Base-by-base conservation (phyloP, 2,113 vertebrate genomes). In the Nerophis lumbriciformis region DNA sequence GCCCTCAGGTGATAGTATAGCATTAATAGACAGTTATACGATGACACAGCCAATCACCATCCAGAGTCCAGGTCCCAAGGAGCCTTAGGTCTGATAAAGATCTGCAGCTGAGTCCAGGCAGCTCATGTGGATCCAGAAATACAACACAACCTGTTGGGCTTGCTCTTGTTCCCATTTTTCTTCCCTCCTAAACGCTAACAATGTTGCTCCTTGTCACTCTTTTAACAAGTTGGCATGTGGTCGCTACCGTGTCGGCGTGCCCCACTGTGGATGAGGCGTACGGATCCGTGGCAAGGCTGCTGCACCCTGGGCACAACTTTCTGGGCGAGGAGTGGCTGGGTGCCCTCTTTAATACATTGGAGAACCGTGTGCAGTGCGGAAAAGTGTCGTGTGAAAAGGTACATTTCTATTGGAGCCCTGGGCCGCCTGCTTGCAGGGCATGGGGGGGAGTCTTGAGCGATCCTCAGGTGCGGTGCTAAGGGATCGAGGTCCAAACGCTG, bases 301-400 rank as follows among this genome's bases (percentile, higher is more conserved):
- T 90, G 76, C 73, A 79, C 15, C 84, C 89, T 1, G 88, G 83
- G 35, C 76, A 79, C 70, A 51, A 61, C 50, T 1, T 14, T 71
- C 86, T 91, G 76, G 82, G 67, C 21, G 53, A 50, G 59, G 68
- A 78, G 5, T 81, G 82, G 2, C 70, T 90, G 21, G 78, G 59
- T 72, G 53, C 75, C 35, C 73, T 89, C 77, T 88, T 90, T 82
- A 85, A 72, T 71, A 83, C 67, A 19, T 77, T 92, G 72, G 75
- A 90, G 90, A 78, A 88, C 5, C 90, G 90, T 91, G 90, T 91
- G 90, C 90, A 92, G 49, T 90, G 90, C 62, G 65, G 65, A 8
- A 82, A 50, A 49, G 90, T 89, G 90, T 63, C 90, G 90, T 92
- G 90, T 91, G 90, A 51, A 92, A 91, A 91, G 87, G 90, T 91